A percentile compares a stretch with the other conserved stretches of the same genome.
phyloP scores from a whole-genome alignment of 1,140 invertebrate species.

The Schlechtendalia chinensis region DNA sequence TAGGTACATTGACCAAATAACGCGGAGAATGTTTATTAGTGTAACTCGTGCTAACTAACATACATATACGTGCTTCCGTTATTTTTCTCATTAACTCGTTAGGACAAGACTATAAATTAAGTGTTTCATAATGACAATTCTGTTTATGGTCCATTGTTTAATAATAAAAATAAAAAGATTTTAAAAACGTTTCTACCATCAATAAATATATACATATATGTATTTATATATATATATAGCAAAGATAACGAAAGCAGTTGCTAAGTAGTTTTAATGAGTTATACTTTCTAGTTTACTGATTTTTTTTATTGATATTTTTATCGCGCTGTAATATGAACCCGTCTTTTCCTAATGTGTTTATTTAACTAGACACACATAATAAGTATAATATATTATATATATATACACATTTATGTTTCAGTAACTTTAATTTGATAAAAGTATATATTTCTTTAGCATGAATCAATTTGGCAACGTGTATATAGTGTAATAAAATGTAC shows the following conservation, averaged over 20 bases:
- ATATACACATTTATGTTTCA: no score
- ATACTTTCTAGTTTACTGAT: conserved; percentile 5
- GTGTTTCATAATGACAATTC: background rate
- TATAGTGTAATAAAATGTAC: no score
- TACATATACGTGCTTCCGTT: background rate
- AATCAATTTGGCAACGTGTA: no score
- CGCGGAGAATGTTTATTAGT: background rate
- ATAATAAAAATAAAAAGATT: background rate
- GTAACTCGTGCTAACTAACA: background rate
- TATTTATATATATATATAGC: no score
- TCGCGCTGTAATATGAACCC: conserved; percentile 3
- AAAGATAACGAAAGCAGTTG: background rate
- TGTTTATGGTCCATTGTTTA: conserved; percentile 26
- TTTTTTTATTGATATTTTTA: conserved; percentile 32
- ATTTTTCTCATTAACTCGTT: background rate
- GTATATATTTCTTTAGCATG: no score
- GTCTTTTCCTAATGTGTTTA: conserved; percentile 8
- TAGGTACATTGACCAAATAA: background rate
- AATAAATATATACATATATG: background rate
- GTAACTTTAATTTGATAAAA: no score
- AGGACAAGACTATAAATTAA: conserved; percentile 35
- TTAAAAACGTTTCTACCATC: background rate
- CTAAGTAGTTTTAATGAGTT: conserved; percentile 28
- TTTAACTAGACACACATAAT: background rate
- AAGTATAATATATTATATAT: no score